Percentiles rank a stretch among this genome's conserved stretches.
Evolutionary conservation across 2,888 invertebrate genomes (phyloP).

Genomic region (Ametastegia equiseti): DNA sequence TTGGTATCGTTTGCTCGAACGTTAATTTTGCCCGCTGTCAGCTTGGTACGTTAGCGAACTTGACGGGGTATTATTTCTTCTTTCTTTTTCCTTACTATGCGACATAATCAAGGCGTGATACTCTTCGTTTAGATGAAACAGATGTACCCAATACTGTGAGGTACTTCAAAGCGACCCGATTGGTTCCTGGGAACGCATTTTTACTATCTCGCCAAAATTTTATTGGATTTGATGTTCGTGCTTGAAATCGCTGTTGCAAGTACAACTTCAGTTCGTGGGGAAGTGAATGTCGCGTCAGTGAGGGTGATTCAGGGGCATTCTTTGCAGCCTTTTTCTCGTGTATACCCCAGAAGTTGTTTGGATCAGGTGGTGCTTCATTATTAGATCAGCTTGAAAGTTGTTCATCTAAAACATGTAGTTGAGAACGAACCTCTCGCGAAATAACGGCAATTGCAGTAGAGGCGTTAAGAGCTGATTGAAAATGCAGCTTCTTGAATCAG

Average conservation of each 20-base stretch:
- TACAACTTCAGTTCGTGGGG: constrained; percentile 6
- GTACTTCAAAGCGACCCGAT: background rate
- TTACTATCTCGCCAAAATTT: constrained; percentile 1
- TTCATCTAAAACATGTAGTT: background rate
- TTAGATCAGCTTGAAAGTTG: background rate
- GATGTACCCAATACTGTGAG: background rate
- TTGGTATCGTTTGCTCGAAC: too few species aligned
- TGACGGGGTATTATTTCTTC: too few species aligned
- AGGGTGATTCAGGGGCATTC: background rate
- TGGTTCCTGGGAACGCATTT: background rate
- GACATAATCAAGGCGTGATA: background rate
- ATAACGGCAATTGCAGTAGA: background rate
- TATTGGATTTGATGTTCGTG: background rate
- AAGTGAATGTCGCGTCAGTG: constrained; percentile 12
- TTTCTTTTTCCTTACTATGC: too few species aligned
- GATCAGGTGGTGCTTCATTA: background rate
- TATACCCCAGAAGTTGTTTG: background rate
- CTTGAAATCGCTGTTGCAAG: background rate
- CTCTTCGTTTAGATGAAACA: background rate
- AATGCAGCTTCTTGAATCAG: constrained; percentile 13
- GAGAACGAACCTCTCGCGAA: background rate
- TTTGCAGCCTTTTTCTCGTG: background rate
- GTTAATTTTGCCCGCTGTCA: too few species aligned
- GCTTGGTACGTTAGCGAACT: too few species aligned
- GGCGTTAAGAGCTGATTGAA: background rate